Conservation (phyloP, 2,888 invertebrate genomes). For the Cremastinae sp. region DNA sequence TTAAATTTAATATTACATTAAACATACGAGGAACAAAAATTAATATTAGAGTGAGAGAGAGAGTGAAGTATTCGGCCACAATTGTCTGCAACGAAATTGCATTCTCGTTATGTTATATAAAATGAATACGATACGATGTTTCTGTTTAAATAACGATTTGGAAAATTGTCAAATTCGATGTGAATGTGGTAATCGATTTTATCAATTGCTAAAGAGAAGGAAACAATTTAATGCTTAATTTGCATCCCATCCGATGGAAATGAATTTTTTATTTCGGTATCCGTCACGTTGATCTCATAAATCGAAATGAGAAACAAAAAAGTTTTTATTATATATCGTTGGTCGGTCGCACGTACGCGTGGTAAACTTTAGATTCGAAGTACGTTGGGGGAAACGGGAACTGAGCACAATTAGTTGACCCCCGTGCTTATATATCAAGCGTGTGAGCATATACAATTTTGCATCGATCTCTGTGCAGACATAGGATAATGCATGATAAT, state of each 20-base stretch:
- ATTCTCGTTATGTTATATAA: no score
- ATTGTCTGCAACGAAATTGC: not conserved
- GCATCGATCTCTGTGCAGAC: no score
- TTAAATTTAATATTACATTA: no score
- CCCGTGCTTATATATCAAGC: constrained; percentile 12
- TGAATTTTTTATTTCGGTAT: constrained; percentile 16
- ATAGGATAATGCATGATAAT: not conserved
- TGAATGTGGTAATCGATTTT: not conserved
- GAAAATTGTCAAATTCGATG: not conserved
- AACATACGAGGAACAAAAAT: no score
- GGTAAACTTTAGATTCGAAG: constrained; percentile 38
- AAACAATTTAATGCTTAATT: constrained; percentile 9
- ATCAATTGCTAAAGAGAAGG: no score
- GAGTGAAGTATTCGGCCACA: no score
- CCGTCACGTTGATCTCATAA: constrained; percentile 36
- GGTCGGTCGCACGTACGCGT: constrained; percentile 13
- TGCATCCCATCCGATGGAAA: constrained; percentile 22
- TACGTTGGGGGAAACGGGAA: constrained; percentile 33
- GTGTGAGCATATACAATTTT: constrained; percentile 41
- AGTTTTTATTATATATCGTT: constrained; percentile 8
- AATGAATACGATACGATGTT: not conserved
- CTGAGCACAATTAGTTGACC: constrained; percentile 39
- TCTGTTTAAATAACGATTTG: not conserved
- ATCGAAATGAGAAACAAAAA: constrained; percentile 39
- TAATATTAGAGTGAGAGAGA: no score